Conservation (phyloP, 2,888 invertebrate species). For the Stenichneumon culpator region DNA sequence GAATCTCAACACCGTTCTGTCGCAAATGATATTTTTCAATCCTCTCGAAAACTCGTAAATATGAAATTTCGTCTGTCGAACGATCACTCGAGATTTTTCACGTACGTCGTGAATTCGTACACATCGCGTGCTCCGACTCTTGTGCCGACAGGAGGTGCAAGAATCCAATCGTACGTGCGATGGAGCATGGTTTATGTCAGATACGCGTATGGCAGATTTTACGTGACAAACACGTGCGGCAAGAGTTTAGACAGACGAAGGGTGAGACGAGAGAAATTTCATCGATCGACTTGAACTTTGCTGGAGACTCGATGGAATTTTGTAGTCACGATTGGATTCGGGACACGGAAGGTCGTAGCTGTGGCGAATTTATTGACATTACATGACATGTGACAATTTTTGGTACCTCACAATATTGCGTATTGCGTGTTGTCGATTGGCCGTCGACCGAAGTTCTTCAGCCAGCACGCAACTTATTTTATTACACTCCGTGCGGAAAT, state of each 20-base stretch:
- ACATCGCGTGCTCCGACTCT: not conserved
- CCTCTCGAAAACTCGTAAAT: slow-evolving; percentile 42
- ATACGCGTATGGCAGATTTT: not conserved
- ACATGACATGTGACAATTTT: too few species aligned
- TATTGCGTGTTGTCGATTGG: too few species aligned
- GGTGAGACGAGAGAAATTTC: not conserved
- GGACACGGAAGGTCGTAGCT: too few species aligned
- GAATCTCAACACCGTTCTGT: slow-evolving; percentile 29
- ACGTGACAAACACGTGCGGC: not conserved
- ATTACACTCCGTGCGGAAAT: too few species aligned
- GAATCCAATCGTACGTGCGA: slow-evolving; percentile 16
- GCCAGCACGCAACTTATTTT: too few species aligned
- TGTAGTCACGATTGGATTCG: not conserved
- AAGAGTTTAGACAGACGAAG: not conserved
- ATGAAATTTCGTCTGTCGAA: slow-evolving; percentile 32
- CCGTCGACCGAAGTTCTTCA: too few species aligned
- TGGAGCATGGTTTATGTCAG: not conserved
- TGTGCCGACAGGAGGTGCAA: not conserved
- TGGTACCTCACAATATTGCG: too few species aligned
- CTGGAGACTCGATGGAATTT: not conserved
- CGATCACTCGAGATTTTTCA: not conserved
- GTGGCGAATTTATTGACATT: too few species aligned
- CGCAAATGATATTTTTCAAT: slow-evolving; percentile 46
- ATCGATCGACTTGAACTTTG: not conserved
- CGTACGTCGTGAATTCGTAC: not conserved